A percentile compares a stretch with the other conserved stretches of the same genome.
Evolutionary conservation across 2,113 vertebrate species (phyloP).

Genomic region (Passer domesticus): DNA sequence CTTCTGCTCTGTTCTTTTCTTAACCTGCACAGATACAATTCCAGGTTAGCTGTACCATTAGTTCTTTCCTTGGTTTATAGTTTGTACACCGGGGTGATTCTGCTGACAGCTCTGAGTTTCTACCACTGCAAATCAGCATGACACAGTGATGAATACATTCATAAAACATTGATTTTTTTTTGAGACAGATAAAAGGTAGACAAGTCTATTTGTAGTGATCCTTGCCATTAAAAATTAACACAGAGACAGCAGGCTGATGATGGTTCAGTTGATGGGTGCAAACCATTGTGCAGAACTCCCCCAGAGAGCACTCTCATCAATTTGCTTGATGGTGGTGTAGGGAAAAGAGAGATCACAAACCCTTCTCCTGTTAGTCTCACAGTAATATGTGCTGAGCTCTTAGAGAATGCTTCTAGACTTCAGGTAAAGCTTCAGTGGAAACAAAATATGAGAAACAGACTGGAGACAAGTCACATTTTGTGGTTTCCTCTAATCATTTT

Average conservation of each 20-base stretch:
- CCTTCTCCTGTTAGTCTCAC: neutral
- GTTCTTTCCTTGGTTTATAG: neutral
- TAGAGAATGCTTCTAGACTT: neutral
- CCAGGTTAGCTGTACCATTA: neutral
- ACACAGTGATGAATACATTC: neutral
- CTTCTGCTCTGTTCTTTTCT: neutral
- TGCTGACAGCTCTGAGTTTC: constrained; percentile 19
- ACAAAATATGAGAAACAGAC: neutral
- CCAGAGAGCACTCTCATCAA: neutral
- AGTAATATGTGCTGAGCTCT: neutral
- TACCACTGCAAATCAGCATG: neutral
- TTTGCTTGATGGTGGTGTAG: neutral
- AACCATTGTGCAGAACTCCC: neutral
- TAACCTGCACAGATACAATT: neutral
- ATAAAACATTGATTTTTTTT: constrained; percentile 13
- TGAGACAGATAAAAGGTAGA: constrained; percentile 31
- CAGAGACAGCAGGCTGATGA: neutral
- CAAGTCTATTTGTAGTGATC: constrained; percentile 2
- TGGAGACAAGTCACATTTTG: neutral
- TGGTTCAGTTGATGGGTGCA: neutral
- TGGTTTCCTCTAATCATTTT: neutral
- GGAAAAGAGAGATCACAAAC: neutral
- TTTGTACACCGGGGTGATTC: neutral
- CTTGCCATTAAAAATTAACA: constrained; percentile 41
- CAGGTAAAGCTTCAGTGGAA: neutral